A percentile compares a stretch with the other conserved stretches of the same genome.
Conservation (phyloP, 2,888 invertebrate species). For the Zhuqinia jingwanae region DNA sequence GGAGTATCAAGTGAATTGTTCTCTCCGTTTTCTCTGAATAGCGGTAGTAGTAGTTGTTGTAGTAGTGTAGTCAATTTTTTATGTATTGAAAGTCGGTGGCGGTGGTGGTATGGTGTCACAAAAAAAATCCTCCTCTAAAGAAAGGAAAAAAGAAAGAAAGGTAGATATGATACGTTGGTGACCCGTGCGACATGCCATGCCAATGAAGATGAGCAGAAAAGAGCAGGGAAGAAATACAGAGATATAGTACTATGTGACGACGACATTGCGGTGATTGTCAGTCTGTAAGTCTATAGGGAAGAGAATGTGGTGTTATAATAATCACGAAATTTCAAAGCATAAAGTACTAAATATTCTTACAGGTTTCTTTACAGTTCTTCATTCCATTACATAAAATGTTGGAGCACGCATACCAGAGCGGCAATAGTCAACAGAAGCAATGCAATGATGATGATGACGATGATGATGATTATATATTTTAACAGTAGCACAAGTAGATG, state of each 20-base stretch:
- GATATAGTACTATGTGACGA: conserved; percentile 63
- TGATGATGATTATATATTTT: not conserved
- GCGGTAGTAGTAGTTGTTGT: no score
- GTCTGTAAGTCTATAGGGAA: conserved; percentile 42
- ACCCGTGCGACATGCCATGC: conserved; percentile 72
- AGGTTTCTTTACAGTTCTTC: conserved; percentile 49
- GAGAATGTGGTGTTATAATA: conserved; percentile 46
- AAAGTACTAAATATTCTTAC: conserved; percentile 32
- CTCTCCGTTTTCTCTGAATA: not conserved
- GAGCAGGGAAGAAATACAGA: conserved; percentile 44
- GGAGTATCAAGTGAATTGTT: conserved; percentile 65
- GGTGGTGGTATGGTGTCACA: conserved; percentile 48
- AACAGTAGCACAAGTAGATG: not conserved
- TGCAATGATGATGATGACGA: not conserved
- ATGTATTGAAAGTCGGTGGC: conserved; percentile 59
- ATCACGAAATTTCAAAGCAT: conserved; percentile 2
- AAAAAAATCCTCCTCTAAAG: not conserved
- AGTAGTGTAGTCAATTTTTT: conserved; percentile 49
- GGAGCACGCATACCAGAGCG: no score
- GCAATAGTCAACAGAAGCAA: not conserved
- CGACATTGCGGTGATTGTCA: conserved; percentile 66
- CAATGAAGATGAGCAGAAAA: conserved; percentile 54
- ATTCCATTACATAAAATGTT: conserved; percentile 3
- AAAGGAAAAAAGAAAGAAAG: conserved; percentile 27
- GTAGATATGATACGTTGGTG: conserved; percentile 66